Evolutionary conservation across 2,888 invertebrate species (phyloP).

Genomic region (Tryphoninae sp.): DNA sequence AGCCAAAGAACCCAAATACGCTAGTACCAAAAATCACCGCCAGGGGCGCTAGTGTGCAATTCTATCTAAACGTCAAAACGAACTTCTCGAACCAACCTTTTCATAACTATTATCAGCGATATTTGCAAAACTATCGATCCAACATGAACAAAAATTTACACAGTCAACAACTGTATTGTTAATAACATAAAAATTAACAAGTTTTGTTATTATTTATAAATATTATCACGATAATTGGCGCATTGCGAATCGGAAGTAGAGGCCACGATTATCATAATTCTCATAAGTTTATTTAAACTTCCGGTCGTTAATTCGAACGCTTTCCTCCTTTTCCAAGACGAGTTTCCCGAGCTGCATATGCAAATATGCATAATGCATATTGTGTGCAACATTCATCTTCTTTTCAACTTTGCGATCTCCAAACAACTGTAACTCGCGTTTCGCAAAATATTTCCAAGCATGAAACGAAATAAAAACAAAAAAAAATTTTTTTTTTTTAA

Average conservation of each 20-base stretch:
- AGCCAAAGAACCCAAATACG: too few relatives aligned
- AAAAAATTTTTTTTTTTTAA: not conserved
- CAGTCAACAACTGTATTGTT: too few relatives aligned
- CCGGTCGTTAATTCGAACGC: conserved; percentile 52
- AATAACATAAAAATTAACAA: too few relatives aligned
- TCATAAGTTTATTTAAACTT: conserved; percentile 56
- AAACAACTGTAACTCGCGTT: not conserved
- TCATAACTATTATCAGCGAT: too few relatives aligned
- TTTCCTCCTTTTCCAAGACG: conserved; percentile 7
- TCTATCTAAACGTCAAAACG: too few relatives aligned
- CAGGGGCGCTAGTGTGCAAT: too few relatives aligned
- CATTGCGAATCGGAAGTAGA: conserved; percentile 1
- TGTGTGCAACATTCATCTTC: conserved; percentile 13
- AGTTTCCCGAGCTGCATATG: conserved; percentile 30
- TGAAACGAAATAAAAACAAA: not conserved
- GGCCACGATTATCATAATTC: conserved; percentile 55
- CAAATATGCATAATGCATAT: conserved; percentile 20
- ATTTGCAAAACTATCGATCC: too few relatives aligned
- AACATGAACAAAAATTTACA: too few relatives aligned
- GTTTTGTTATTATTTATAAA: too few relatives aligned
- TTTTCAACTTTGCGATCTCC: not conserved
- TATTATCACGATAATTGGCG: conserved; percentile 38
- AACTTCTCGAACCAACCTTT: too few relatives aligned
- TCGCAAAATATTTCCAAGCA: not conserved
- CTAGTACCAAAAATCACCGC: too few relatives aligned